Conservation (phyloP, 2,797 vertebrate species). For the Pseudomugil tenellus region DNA sequence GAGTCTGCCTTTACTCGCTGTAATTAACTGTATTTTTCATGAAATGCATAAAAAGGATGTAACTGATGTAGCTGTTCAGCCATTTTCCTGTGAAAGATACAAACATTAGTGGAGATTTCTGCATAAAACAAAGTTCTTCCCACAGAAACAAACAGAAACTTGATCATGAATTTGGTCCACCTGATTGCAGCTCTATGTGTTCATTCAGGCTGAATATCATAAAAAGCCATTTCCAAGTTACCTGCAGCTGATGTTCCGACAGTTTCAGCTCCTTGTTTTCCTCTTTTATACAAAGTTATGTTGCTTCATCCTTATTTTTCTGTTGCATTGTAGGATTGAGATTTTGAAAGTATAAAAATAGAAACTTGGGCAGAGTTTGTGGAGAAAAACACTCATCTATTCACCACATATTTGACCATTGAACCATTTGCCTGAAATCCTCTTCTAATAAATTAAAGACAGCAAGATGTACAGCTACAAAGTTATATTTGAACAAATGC, state of each 20-base stretch:
- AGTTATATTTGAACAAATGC: background rate
- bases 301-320: background rate
- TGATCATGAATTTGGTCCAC: conserved; percentile 41
- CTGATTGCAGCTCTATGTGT: conserved; percentile 36
- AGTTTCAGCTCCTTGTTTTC: conserved; percentile 6
- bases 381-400: too few species aligned
- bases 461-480: background rate
- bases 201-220: conserved; percentile 46
- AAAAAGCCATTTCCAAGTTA: conserved; percentile 29
- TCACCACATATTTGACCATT: too few species aligned
- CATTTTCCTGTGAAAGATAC: conserved; percentile 33
- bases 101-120: conserved; percentile 29
- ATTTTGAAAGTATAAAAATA: background rate
- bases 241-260: conserved; percentile 1
- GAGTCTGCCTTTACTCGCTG: conserved; percentile 11
- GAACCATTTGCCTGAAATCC: background rate
- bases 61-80: conserved; percentile 25
- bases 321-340: background rate
- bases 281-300: background rate
- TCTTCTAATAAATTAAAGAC: background rate
- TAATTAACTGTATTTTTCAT: conserved; percentile 35
- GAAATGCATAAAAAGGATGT: conserved; percentile 20
- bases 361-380: too few species aligned
- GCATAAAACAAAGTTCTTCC: conserved; percentile 30
- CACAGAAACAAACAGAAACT: conserved; percentile 23